phyloP scores from a whole-genome alignment of 2,113 vertebrate genomes.

The Poeciliopsis occidentalis region DNA sequence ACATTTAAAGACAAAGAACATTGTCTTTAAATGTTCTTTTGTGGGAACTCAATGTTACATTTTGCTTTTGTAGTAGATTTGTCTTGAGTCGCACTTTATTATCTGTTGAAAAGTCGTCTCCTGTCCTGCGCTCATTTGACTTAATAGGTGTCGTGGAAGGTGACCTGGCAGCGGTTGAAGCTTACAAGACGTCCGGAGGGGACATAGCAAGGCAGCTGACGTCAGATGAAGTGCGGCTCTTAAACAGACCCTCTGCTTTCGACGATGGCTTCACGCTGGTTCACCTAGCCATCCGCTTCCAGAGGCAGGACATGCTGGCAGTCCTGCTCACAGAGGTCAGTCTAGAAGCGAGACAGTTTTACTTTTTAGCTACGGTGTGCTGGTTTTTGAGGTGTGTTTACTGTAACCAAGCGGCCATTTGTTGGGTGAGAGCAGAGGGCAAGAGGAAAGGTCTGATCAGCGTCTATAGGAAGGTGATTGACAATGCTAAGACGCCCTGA shows the following conservation, averaged over 20 bases:
- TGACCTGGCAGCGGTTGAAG: slow-evolving; percentile 94
- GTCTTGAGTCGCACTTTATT: background rate
- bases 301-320: slow-evolving; percentile 97
- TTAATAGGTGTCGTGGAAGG: too few species aligned
- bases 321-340: slow-evolving; percentile 96
- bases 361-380: too few species aligned
- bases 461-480: too few species aligned
- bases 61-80: background rate
- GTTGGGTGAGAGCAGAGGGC: too few species aligned
- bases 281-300: slow-evolving; percentile 96
- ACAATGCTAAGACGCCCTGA: too few species aligned
- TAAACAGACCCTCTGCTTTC: slow-evolving; percentile 94
- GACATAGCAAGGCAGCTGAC: slow-evolving; percentile 96
- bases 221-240: slow-evolving; percentile 92
- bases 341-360: background rate
- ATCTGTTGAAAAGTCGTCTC: slow-evolving; percentile 1
- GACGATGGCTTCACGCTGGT: slow-evolving; percentile 97
- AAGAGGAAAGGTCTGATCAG: too few species aligned
- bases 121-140: slow-evolving; percentile 1
- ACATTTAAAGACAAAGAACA: too few species aligned
- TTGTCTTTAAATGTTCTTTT: background rate
- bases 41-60: too few species aligned
- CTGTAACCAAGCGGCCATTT: too few species aligned
- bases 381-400: too few species aligned
- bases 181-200: slow-evolving; percentile 93